phyloP scores from a whole-genome alignment of 2,888 invertebrate species.

The Camponotus fellah region DNA sequence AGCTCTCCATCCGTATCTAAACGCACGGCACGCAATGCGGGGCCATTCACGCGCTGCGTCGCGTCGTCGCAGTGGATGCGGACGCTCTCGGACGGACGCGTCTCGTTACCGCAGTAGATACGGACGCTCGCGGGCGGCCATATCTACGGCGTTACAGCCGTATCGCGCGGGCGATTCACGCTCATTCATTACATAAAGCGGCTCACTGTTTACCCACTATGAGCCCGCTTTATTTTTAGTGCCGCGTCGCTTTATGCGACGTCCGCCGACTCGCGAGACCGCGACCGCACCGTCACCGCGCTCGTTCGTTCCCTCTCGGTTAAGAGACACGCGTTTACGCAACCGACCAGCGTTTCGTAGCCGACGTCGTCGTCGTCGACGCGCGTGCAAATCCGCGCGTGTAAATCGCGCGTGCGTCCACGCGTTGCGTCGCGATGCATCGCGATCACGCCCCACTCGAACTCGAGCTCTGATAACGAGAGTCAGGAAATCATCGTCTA shows the following conservation, averaged over 20 bases:
- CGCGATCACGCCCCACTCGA: conserved; percentile 29
- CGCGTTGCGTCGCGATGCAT: conserved; percentile 4
- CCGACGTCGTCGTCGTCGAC: background rate
- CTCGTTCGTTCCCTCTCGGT: conserved; percentile 8
- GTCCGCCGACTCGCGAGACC: conserved; percentile 62
- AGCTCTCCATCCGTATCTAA: background rate
- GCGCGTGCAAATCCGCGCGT: conserved; percentile 12
- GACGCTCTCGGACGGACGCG: conserved; percentile 1
- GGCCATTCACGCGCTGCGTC: conserved; percentile 13
- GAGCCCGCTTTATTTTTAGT: conserved; percentile 70
- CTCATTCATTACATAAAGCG: conserved; percentile 84
- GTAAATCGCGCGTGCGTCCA: conserved; percentile 4
- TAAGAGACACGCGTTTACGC: conserved; percentile 38
- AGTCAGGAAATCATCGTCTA: conserved; percentile 37
- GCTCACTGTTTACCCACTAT: conserved; percentile 77
- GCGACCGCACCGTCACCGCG: conserved; percentile 22
- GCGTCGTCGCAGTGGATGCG: conserved; percentile 13
- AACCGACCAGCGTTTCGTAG: conserved; percentile 31
- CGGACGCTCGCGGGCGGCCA: conserved; percentile 2
- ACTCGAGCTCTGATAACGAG: conserved; percentile 31
- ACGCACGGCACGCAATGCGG: background rate
- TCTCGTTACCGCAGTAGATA: conserved; percentile 16
- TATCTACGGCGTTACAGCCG: conserved; percentile 48
- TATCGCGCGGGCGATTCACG: conserved; percentile 74
- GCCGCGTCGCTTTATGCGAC: conserved; percentile 64